These are phyloP conservation scores for Drosophila asahinai DNA, from an alignment of 1,140 invertebrate genomes.

Conservation along the genomic window DNA sequence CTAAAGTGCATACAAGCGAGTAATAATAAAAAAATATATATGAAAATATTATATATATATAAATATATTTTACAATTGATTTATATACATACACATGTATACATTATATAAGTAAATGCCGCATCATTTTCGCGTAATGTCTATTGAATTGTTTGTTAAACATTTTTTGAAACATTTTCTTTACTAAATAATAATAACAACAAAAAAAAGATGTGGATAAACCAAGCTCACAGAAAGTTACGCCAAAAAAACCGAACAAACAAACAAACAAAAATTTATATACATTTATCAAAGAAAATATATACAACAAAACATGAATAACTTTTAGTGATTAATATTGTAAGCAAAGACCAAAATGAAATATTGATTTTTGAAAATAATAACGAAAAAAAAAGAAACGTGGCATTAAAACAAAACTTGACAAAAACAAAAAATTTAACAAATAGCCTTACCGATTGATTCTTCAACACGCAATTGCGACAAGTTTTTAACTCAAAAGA, in stretches of 20 bases:
- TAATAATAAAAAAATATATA: conserved; percentile 16
- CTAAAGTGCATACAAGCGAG: conserved; percentile 39
- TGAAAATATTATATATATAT: conserved; percentile 33
- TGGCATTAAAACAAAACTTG: conserved; percentile 25
- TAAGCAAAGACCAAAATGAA: conserved; percentile 71
- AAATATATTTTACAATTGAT: conserved; percentile 68
- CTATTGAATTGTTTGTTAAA: conserved; percentile 75
- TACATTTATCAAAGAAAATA: conserved; percentile 62
- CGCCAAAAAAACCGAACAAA: conserved; percentile 31
- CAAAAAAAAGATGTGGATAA: neutral
- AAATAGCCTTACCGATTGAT: conserved; percentile 55
- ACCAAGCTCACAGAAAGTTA: conserved; percentile 64
- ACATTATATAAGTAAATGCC: conserved; percentile 72
- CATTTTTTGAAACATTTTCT: conserved; percentile 72
- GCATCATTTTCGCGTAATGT: conserved; percentile 72
- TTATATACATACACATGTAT: conserved; percentile 57
- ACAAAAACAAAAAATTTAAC: neutral
- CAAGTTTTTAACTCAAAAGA: conserved; percentile 19
- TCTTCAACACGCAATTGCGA: conserved; percentile 7
- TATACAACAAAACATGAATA: conserved; percentile 46
- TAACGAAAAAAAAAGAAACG: conserved; percentile 17
- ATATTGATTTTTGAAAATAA: conserved; percentile 53
- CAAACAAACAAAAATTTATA: conserved; percentile 58
- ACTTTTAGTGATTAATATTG: conserved; percentile 58
- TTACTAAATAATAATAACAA: conserved; percentile 48